These are phyloP conservation scores for Hemichromis elongatus DNA, from an alignment of 2,113 vertebrate genomes.

Conservation along the genomic window DNA sequence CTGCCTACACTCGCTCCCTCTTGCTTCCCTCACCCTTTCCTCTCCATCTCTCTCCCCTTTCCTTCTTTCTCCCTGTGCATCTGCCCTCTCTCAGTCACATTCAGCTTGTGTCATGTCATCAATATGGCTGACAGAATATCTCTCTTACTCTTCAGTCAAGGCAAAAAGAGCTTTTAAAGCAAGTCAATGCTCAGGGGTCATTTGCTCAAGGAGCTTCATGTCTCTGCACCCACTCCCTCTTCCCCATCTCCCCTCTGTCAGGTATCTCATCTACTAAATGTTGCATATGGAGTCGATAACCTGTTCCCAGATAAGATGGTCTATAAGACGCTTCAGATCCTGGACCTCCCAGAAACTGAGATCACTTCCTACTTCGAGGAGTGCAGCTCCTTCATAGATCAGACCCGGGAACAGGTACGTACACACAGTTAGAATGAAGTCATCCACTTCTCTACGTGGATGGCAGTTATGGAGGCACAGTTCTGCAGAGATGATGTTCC, in stretches of 20 bases:
- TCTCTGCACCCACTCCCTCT: neutral
- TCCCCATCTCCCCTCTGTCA: slow-evolving; percentile 33
- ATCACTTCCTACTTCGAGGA: slow-evolving; percentile 78
- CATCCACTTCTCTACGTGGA: neutral
- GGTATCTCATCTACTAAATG: slow-evolving; percentile 93
- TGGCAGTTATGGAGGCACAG: neutral
- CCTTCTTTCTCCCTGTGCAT: neutral
- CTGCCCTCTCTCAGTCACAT: slow-evolving; percentile 13
- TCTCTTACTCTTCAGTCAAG: neutral
- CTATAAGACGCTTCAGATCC: slow-evolving; percentile 77
- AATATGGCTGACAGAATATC: slow-evolving; percentile 22
- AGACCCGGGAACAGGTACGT: slow-evolving; percentile 35
- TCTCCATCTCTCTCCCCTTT: neutral
- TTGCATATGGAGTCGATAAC: slow-evolving; percentile 88
- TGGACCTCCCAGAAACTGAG: slow-evolving; percentile 90
- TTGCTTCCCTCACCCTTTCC: neutral
- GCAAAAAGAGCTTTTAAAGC: neutral
- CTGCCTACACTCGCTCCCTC: neutral
- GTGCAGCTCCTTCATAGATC: slow-evolving; percentile 53
- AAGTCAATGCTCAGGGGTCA: neutral
- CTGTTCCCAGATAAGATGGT: slow-evolving; percentile 73
- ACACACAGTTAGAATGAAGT: neutral
- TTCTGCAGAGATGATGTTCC: neutral
- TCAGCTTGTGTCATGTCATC: slow-evolving; percentile 30
- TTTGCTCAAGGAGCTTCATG: neutral